Evolutionary conservation across 1,140 invertebrate species (phyloP).

Genomic region (Caenorhabditis elegans): DNA sequence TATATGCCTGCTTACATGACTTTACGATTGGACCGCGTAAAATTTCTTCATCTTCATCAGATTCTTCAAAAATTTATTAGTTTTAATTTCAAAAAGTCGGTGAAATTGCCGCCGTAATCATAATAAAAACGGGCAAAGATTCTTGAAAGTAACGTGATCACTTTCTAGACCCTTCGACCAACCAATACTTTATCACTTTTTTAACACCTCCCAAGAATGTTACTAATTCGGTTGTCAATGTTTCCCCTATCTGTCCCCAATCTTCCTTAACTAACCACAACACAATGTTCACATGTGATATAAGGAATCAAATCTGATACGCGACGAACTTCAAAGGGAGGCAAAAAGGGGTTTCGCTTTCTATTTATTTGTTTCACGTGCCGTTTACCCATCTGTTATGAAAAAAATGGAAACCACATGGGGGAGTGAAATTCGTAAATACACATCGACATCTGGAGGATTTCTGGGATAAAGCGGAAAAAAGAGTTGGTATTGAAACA

Average conservation of each 20-base stretch:
- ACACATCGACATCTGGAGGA: slow-evolving; percentile 1
- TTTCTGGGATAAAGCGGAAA: neutral
- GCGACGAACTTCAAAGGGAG: neutral
- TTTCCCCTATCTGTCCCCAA: too few relatives aligned
- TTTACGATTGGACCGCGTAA: too few relatives aligned
- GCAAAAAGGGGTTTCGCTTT: neutral
- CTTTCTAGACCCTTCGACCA: neutral
- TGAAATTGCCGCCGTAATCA: too few relatives aligned
- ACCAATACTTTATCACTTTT: too few relatives aligned
- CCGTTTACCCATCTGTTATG: slow-evolving; percentile 13
- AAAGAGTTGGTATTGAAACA: neutral
- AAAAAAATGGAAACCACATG: neutral
- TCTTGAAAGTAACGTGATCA: too few relatives aligned
- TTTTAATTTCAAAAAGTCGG: too few relatives aligned
- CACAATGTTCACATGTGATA: slow-evolving; percentile 6
- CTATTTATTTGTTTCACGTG: slow-evolving; percentile 23
- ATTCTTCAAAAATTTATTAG: too few relatives aligned
- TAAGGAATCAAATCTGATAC: slow-evolving; percentile 8
- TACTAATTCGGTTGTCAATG: neutral
- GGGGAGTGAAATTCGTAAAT: neutral
- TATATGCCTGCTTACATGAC: too few relatives aligned
- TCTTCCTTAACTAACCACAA: neutral
- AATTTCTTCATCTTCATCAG: too few relatives aligned
- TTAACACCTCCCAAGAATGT: too few relatives aligned
- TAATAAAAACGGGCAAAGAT: too few relatives aligned